Evolutionary conservation across 2,888 invertebrate species (phyloP).

Genomic region (Camponotus fellah): DNA sequence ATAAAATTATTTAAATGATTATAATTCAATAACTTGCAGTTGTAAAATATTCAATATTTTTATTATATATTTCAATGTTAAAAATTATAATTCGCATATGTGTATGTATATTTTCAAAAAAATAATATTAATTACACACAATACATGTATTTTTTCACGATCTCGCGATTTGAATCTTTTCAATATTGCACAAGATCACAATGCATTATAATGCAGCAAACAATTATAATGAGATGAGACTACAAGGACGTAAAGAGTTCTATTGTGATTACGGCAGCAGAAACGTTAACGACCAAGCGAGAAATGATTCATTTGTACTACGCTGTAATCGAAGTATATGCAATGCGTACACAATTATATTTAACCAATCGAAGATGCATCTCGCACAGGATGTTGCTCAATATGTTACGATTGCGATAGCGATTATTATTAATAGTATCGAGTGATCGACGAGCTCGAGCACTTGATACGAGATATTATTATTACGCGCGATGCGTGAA

Average conservation of each 20-base stretch:
- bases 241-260: slow-evolving; percentile 42
- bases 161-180: neutral
- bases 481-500: slow-evolving; percentile 32
- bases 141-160: neutral
- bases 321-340: slow-evolving; percentile 23
- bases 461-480: neutral
- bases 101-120: neutral
- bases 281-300: slow-evolving; percentile 40
- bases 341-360: slow-evolving; percentile 28
- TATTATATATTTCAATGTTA: neutral
- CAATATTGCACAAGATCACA: neutral
- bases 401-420: slow-evolving; percentile 39
- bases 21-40: neutral
- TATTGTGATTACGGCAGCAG: slow-evolving; percentile 40
- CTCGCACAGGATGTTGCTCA: slow-evolving; percentile 12
- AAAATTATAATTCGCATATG: neutral
- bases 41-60: neutral
- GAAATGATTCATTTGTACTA: slow-evolving; percentile 43
- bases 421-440: slow-evolving; percentile 38
- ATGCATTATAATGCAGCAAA: slow-evolving; percentile 24
- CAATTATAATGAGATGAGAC: slow-evolving; percentile 20
- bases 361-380: slow-evolving; percentile 23
- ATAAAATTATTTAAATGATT: neutral
- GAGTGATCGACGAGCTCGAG: slow-evolving; percentile 25
- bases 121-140: neutral